Evolutionary conservation across 1,140 invertebrate genomes (phyloP).

Genomic region (Sinonovacula constricta): DNA sequence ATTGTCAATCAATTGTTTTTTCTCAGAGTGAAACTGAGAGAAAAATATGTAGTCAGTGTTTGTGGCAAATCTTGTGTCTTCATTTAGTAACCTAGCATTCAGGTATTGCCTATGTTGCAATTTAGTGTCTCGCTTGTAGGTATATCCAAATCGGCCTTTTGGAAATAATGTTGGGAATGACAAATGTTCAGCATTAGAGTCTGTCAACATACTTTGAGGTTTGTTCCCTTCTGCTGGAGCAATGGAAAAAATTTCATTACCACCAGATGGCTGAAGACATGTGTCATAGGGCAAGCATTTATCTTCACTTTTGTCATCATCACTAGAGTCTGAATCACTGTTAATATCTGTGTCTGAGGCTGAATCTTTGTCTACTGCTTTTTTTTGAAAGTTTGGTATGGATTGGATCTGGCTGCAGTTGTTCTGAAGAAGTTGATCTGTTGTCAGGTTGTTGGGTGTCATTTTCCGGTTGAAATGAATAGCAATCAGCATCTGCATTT

Average conservation of each 20-base stretch:
- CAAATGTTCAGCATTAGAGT: neutral
- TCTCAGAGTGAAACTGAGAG: conserved; percentile 3
- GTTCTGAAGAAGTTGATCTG: neutral
- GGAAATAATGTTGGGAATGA: conserved; percentile 24
- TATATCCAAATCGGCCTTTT: conserved; percentile 14
- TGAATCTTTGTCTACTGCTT: no score
- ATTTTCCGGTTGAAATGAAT: no score
- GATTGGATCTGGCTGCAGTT: neutral
- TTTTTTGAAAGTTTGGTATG: no score
- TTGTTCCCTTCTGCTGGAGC: conserved; percentile 16
- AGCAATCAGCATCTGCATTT: no score
- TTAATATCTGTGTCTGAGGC: neutral
- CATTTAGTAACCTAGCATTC: conserved; percentile 5
- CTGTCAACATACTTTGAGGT: conserved; percentile 9
- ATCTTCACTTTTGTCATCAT: neutral
- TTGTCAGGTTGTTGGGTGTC: neutral
- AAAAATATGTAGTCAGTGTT: conserved; percentile 19
- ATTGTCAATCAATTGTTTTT: conserved; percentile 21
- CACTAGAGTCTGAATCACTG: neutral
- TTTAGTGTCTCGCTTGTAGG: neutral
- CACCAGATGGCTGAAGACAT: conserved; percentile 9
- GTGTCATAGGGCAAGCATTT: conserved; percentile 9
- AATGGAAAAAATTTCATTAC: conserved; percentile 20
- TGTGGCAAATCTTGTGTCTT: conserved; percentile 17
- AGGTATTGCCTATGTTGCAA: neutral